These are phyloP conservation scores for Sceloporus undulatus DNA, from an alignment of 2,113 vertebrate species.

Conservation along the genomic window DNA sequence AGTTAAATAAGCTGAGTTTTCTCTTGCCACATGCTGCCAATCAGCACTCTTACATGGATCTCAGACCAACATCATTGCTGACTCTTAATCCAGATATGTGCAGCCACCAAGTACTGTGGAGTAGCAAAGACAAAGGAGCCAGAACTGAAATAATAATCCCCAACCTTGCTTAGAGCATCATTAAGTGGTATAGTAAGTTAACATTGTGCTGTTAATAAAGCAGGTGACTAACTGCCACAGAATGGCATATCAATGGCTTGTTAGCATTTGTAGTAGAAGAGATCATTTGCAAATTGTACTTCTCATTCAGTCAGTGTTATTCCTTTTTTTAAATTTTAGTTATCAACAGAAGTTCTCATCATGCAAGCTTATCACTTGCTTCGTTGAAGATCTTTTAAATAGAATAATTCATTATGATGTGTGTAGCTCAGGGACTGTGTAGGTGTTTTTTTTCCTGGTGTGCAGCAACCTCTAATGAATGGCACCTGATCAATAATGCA, in stretches of 20 bases:
- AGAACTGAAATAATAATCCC: constrained; percentile 32
- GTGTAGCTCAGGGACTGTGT: constrained; percentile 40
- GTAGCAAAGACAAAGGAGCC: constrained; percentile 1
- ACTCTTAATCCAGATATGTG: constrained; percentile 18
- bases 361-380: constrained; percentile 49
- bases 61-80: constrained; percentile 13
- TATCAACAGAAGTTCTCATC: background rate
- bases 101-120: constrained; percentile 6
- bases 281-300: constrained; percentile 21
- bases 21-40: background rate
- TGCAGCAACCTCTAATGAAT: constrained; percentile 70
- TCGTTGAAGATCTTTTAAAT: constrained; percentile 27
- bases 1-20: constrained; percentile 35
- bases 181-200: constrained; percentile 39
- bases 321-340: background rate
- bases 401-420: constrained; percentile 59
- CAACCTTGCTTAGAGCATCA: constrained; percentile 27
- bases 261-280: background rate
- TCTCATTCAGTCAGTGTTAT: constrained; percentile 47
- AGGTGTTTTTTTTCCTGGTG: constrained; percentile 50
- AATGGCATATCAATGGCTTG: background rate
- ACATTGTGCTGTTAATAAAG: constrained; percentile 3
- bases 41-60: constrained; percentile 10
- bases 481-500: constrained; percentile 72
- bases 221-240: constrained; percentile 28